Conservation (phyloP, 2,797 vertebrate genomes). For the Euthynnus affinis region DNA sequence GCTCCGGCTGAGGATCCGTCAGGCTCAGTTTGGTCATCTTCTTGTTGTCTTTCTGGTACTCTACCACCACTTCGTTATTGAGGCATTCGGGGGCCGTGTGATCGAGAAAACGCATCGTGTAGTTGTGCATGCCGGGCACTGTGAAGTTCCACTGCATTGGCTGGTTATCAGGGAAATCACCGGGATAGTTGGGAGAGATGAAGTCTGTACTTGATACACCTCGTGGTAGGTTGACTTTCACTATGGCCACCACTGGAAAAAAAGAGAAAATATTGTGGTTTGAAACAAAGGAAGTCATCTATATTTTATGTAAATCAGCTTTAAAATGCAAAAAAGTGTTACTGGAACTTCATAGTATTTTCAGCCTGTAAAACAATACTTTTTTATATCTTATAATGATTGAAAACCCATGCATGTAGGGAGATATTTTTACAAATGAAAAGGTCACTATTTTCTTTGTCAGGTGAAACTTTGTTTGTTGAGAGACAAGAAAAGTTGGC, state of each 20-base stretch:
- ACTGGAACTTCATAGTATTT: background rate
- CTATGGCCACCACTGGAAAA: constrained; percentile 83
- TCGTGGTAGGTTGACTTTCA: constrained; percentile 87
- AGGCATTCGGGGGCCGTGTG: constrained; percentile 88
- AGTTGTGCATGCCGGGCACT: constrained; percentile 89
- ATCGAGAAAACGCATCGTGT: constrained; percentile 83
- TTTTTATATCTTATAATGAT: too few relatives aligned
- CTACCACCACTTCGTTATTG: constrained; percentile 83
- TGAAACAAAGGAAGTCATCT: constrained; percentile 12
- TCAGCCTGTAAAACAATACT: background rate
- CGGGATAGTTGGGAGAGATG: constrained; percentile 89
- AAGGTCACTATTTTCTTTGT: too few relatives aligned
- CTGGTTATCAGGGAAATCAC: constrained; percentile 85
- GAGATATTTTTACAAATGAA: too few relatives aligned
- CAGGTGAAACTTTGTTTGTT: too few relatives aligned
- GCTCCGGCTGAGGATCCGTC: constrained; percentile 73
- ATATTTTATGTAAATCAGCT: background rate
- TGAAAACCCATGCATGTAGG: background rate
- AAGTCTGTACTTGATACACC: constrained; percentile 84
- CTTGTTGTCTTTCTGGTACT: constrained; percentile 80
- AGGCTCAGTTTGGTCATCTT: constrained; percentile 47
- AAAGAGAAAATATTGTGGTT: constrained; percentile 2
- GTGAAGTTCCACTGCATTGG: constrained; percentile 91
- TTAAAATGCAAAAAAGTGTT: background rate
- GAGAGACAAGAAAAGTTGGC: too few relatives aligned